phyloP scores from a whole-genome alignment of 2,113 vertebrate species.

The Crotalus helleri region DNA sequence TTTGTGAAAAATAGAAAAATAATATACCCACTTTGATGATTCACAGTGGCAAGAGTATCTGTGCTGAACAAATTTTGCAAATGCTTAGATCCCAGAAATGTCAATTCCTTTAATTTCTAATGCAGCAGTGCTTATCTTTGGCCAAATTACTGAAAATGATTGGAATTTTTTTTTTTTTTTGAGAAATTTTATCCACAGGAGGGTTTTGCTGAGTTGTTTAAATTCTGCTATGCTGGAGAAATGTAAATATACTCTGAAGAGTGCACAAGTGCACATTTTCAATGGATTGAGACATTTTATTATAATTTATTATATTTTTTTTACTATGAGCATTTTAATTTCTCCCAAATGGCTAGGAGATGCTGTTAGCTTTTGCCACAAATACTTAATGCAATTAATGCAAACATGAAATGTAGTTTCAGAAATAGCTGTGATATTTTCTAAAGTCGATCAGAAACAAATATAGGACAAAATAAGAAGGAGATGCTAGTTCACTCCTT shows the following conservation, averaged over 20 bases:
- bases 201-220: background rate
- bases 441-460: background rate
- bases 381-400: background rate
- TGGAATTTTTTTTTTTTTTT: background rate
- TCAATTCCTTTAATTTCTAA: background rate
- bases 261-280: background rate
- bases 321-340: background rate
- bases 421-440: background rate
- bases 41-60: background rate
- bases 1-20: background rate
- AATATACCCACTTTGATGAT: background rate
- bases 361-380: background rate
- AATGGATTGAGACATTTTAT: background rate
- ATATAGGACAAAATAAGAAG: background rate
- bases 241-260: background rate
- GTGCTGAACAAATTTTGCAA: constrained; percentile 5
- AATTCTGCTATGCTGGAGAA: background rate
- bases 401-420: background rate
- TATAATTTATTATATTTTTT: background rate
- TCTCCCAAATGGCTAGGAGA: background rate
- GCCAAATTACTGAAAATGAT: background rate
- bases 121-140: background rate
- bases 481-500: background rate
- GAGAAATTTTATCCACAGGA: background rate
- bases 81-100: constrained; percentile 7